Evolutionary conservation across 2,888 invertebrate genomes (phyloP), one percentile per base, ranked within the genome.

Genomic region (Sarcophaga rosellei): DNA sequence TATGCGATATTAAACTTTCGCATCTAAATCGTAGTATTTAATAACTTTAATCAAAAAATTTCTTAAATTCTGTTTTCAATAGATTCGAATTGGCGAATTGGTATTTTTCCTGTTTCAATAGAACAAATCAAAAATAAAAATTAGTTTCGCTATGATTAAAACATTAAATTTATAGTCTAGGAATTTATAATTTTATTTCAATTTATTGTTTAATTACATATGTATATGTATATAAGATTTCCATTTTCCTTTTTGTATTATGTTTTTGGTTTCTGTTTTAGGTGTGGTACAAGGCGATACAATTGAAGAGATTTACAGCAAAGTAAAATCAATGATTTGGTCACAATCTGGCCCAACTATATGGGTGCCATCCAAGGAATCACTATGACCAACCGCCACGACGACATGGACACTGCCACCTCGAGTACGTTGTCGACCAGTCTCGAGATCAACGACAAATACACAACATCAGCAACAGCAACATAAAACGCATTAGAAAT

Each of bases 331-430:
- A 92, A 97, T 99, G 90, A 99, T 99, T 92, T 95, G 96, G 90
- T 97, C 98, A 91, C 99, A 99, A 94, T 97, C 98, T 90, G 98
- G 99, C 88, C 98, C 98, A 92, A 96, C 95, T 91, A 98, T 99
- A 94, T 99, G 99, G 99, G 98, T 99, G 91, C 98, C 99, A 90
- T 97, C 98, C 88, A 98, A 98, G 93, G 98, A 99, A 94, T 97
- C 97, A 94, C 97, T 98, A 95, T 98, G 96, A 97, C 95, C 95
- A 94, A 94, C 95, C 94, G 92, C 94, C 93, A 91, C 94, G 89
- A 92, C 93, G 89, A 93, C 94, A 92, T 95, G 95, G 95, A 95
- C 95, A 92, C 91, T 94, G 92, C 95, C 94, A 90, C 93, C 94
- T 91, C 94, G 95, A 90, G 92, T 93, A 90, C 93, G 93, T 91